phyloP scores from a whole-genome alignment of 1,140 invertebrate species.

The Chelonus insularis region DNA sequence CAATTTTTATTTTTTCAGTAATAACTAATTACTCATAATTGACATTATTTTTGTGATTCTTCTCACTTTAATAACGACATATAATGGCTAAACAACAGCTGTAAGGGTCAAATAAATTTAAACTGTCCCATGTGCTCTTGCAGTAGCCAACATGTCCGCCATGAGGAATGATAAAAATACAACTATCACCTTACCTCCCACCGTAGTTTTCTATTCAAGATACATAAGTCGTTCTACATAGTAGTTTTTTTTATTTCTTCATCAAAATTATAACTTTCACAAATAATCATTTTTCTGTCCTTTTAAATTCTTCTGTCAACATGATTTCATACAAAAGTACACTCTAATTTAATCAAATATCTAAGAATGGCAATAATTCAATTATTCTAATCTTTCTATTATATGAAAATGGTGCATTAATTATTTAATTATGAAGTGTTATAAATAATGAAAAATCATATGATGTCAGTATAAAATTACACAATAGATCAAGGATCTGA shows the following conservation, averaged over 20 bases:
- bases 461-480: not conserved
- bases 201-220: constrained; percentile 2
- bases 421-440: not conserved
- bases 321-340: too few species aligned
- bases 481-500: not conserved
- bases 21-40: too few species aligned
- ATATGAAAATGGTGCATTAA: too few species aligned
- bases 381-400: too few species aligned
- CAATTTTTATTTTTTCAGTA: too few species aligned
- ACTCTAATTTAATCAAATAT: too few species aligned
- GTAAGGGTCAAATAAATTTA: not conserved
- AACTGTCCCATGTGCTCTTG: constrained; percentile 28
- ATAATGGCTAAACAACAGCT: not conserved
- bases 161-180: constrained; percentile 33
- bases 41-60: not conserved
- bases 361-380: too few species aligned
- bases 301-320: too few species aligned
- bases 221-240: too few species aligned
- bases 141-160: constrained; percentile 31
- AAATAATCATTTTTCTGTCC: too few species aligned
- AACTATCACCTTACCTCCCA: constrained; percentile 21
- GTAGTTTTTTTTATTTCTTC: too few species aligned
- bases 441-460: not conserved
- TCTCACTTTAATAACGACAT: not conserved
- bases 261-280: too few species aligned